Percentiles rank a stretch among this genome's conserved stretches.
These are phyloP conservation scores for Pitta sordida DNA, from an alignment of 2,113 vertebrate species.

Conservation along the genomic window DNA sequence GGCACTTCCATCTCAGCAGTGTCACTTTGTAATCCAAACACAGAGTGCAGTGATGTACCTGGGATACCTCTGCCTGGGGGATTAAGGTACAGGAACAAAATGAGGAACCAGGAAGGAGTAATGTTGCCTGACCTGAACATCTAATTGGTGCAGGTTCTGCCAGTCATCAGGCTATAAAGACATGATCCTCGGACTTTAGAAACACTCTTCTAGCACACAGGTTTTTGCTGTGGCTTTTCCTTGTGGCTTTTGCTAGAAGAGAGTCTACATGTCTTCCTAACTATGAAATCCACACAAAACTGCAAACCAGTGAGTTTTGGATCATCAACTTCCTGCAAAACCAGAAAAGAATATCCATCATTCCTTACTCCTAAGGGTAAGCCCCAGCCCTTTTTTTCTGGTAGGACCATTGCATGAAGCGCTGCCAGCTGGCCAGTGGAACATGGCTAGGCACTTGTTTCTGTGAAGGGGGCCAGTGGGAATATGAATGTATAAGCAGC, in stretches of 20 bases:
- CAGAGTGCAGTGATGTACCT: rapidly evolving
- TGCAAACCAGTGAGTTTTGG: neutral
- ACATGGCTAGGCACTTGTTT: neutral
- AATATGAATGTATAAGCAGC: neutral
- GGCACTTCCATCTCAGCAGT: neutral
- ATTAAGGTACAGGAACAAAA: rapidly evolving
- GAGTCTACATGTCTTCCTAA: neutral
- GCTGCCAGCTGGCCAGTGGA: neutral
- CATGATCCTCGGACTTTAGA: rapidly evolving
- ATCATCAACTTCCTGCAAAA: neutral
- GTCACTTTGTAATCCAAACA: neutral
- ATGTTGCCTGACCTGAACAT: neutral
- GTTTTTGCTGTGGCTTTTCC: no score
- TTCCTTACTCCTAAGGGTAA: neutral
- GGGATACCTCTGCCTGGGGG: neutral
- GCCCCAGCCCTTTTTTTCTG: neutral
- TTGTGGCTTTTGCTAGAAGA: neutral
- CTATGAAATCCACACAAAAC: neutral
- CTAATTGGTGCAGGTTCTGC: neutral
- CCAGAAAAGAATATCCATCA: neutral
- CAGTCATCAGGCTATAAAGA: neutral
- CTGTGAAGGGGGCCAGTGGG: neutral
- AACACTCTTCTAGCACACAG: neutral
- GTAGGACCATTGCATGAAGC: neutral
- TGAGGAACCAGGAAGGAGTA: neutral